These are phyloP conservation scores for Pantelozetes paolii DNA, from an alignment of 2,888 invertebrate species.

Conservation along the genomic window DNA sequence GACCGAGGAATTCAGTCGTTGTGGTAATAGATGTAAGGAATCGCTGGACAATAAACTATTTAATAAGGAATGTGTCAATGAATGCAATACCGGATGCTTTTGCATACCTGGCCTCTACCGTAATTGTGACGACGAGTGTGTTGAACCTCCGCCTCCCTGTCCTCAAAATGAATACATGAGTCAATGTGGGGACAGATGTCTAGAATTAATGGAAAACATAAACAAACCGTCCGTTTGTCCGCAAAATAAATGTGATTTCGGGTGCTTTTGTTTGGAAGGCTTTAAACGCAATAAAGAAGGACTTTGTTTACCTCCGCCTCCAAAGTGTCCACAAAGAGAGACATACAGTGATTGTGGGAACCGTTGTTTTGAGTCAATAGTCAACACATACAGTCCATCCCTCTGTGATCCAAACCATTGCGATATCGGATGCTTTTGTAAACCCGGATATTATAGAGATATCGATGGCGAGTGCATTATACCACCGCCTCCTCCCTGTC, in stretches of 20 bases:
- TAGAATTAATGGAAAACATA: not conserved
- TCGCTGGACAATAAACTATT: not conserved
- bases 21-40: constrained; percentile 1
- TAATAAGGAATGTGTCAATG: not conserved
- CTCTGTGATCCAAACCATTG: not conserved
- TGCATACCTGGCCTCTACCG: not conserved
- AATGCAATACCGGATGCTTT: constrained; percentile 1
- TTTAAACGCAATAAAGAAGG: not conserved
- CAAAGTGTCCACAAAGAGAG: not conserved
- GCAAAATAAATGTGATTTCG: not conserved
- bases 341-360: not conserved
- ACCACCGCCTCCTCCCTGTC: not conserved
- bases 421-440: constrained; percentile 14
- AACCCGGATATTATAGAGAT: not conserved
- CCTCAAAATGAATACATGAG: not conserved
- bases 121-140: not conserved
- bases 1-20: not conserved
- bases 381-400: no score
- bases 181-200: not conserved
- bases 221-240: no score
- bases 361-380: not conserved
- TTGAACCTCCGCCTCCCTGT: not conserved
- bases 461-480: not conserved
- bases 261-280: constrained; percentile 5
- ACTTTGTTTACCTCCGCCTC: not conserved